Base-by-base conservation (phyloP, 2,797 vertebrate species). In the Mallotus villosus region DNA sequence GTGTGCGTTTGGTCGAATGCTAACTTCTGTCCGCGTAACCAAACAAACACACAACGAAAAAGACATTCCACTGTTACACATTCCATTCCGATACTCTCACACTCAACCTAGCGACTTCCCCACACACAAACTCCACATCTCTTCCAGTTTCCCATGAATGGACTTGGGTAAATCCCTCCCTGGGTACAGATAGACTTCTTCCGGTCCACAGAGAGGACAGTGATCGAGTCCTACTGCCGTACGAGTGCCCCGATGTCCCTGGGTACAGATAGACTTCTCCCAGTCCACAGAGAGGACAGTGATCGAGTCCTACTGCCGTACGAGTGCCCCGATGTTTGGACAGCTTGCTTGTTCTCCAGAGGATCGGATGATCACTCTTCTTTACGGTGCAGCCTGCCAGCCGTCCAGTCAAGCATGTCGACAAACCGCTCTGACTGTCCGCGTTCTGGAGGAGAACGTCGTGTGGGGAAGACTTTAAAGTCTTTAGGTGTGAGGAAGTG, bases 241-340 rank as follows among this genome's bases (percentile, higher is more conserved):
- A 12, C 11, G 9, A 41, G 11, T 8, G 37, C 37, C 37, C 22
- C 11, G 22, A 53, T n/a, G n/a, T 17, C 5, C 29, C 17, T 9
- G 6, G 63, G 21, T 41, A 14, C 63, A 14, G n/a, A 64, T 64
- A 49, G 16, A 4, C 49, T 53, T 63, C 9, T 17, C 27, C 27
- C 61, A 4, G 49, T 67, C 49, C 37, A 8, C 37, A 41, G 37
- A 41, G 37, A 14, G 9, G 37, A 41, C 37, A 41, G 37, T 41
- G 37, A 41, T 41, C 37, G 12, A 41, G 37, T 41, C 11, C 37
- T 41, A 11, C 2, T 41, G 37, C 37, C 37, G 37, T 2, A 12
- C 11, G 9, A 41, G 11, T 8, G 37, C 37, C 37, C 22, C 11
- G 22, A 53, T 73, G 64, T 68, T 73, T 73, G 59, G 55, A 61